phyloP scores from a whole-genome alignment of 2,797 vertebrate species.

The Molossus molossus region DNA sequence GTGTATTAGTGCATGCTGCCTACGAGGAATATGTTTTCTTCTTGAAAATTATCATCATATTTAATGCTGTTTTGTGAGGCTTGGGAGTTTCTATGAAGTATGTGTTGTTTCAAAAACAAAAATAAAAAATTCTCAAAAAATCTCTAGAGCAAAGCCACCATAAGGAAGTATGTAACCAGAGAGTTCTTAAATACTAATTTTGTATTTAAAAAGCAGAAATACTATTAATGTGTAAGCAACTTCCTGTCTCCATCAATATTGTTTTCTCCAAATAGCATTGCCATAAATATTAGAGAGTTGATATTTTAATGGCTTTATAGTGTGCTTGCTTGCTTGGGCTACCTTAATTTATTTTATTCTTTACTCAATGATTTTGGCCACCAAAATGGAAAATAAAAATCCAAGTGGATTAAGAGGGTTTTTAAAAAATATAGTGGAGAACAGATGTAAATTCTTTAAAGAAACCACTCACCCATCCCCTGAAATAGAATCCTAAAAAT shows the following conservation, averaged over 20 bases:
- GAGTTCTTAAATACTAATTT: constrained; percentile 13
- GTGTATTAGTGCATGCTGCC: background rate
- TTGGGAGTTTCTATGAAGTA: constrained; percentile 49
- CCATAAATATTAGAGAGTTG: constrained; percentile 26
- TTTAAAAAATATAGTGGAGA: constrained; percentile 61
- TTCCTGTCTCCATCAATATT: background rate
- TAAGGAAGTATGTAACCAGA: constrained; percentile 25
- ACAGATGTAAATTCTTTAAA: constrained; percentile 77
- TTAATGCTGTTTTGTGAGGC: background rate
- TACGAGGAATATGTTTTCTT: background rate
- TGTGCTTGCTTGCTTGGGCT: constrained; percentile 49
- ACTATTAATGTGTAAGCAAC: background rate
- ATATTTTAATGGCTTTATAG: constrained; percentile 30
- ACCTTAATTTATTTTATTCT: constrained; percentile 51
- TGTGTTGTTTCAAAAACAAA: constrained; percentile 66
- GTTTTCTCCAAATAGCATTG: background rate
- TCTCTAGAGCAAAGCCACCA: background rate
- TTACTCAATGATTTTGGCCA: constrained; percentile 67
- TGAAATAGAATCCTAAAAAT: constrained; percentile 81
- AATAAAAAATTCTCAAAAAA: background rate
- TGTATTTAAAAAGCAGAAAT: background rate
- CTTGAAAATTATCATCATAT: background rate
- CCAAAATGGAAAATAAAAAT: background rate
- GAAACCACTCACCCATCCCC: constrained; percentile 60
- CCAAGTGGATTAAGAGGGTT: constrained; percentile 41